Evolutionary conservation across 2,797 vertebrate species (phyloP).

Genomic region (Gastrophryne carolinensis): DNA sequence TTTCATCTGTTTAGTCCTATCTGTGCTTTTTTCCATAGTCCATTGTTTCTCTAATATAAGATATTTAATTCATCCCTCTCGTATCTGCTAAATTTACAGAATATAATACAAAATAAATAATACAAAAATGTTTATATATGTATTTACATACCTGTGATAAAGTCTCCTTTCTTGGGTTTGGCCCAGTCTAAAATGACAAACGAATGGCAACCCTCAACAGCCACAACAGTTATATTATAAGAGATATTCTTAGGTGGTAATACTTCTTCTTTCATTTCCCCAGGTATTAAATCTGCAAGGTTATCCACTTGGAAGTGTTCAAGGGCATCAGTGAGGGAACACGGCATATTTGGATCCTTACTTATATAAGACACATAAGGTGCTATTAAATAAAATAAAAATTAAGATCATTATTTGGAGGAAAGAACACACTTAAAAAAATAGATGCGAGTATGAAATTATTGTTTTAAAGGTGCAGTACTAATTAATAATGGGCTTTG

Average conservation of each 20-base stretch:
- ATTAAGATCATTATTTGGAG: too few relatives aligned
- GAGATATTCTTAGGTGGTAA: slow-evolving; percentile 79
- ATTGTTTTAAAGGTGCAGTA: too few relatives aligned
- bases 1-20: too few relatives aligned
- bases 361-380: slow-evolving; percentile 91
- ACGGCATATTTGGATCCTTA: slow-evolving; percentile 87
- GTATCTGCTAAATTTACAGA: too few relatives aligned
- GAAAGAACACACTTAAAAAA: too few relatives aligned
- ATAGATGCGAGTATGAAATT: too few relatives aligned
- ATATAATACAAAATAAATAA: not conserved
- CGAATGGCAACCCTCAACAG: slow-evolving; percentile 96
- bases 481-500: too few relatives aligned
- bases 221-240: slow-evolving; percentile 90
- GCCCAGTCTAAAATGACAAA: slow-evolving; percentile 97
- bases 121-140: too few relatives aligned
- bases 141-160: slow-evolving; percentile 97
- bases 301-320: slow-evolving; percentile 94
- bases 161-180: slow-evolving; percentile 82
- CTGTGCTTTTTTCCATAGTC: too few relatives aligned
- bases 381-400: slow-evolving; percentile 69
- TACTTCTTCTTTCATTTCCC: slow-evolving; percentile 67
- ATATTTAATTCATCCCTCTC: too few relatives aligned
- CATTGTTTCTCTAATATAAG: too few relatives aligned
- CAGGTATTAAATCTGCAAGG: slow-evolving; percentile 81
- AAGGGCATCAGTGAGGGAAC: slow-evolving; percentile 93